These are phyloP conservation scores for Cacatua alba DNA, from an alignment of 2,113 vertebrate genomes.

Conservation along the genomic window DNA sequence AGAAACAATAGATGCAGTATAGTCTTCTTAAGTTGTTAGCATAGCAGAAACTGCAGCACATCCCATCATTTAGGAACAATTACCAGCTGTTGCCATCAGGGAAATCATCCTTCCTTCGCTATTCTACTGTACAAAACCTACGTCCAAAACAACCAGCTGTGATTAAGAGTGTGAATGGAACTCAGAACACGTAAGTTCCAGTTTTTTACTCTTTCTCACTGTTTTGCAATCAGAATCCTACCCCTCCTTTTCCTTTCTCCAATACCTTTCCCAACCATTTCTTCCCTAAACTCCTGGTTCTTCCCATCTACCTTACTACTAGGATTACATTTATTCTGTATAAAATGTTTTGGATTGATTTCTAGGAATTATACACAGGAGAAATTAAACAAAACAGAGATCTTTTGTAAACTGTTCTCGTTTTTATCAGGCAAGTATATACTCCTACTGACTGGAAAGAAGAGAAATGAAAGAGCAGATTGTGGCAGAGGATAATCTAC, in stretches of 20 bases:
- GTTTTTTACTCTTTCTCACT: background rate
- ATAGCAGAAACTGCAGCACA: background rate
- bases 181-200: rapidly evolving
- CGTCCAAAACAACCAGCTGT: background rate
- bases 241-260: background rate
- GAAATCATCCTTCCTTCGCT: background rate
- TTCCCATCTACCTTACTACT: background rate
- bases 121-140: background rate
- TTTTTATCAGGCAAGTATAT: background rate
- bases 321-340: background rate
- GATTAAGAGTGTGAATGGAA: background rate
- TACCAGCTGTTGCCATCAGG: constrained; percentile 24
- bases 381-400: background rate
- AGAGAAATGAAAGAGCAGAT: background rate
- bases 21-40: background rate
- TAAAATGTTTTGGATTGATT: background rate
- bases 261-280: background rate
- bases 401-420: background rate
- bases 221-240: background rate
- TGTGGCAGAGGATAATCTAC: background rate
- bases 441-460: background rate
- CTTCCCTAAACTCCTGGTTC: background rate
- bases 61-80: background rate
- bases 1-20: background rate
- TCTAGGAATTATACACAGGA: background rate